Base-by-base conservation (phyloP, 2,888 invertebrate genomes). In the Plemyria rubiginata region DNA sequence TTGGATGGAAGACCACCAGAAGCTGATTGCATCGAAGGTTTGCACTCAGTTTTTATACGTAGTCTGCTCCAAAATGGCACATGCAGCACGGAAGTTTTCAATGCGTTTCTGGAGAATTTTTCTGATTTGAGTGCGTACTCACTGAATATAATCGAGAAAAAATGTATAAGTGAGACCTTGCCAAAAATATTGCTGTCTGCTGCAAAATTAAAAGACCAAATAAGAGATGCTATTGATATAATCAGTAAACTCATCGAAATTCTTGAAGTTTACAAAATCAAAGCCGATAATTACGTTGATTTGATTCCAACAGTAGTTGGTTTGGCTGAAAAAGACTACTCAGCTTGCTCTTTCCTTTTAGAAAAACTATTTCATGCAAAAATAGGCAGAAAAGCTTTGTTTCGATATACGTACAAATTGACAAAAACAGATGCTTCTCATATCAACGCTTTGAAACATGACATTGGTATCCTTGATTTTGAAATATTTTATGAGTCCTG, bases 31-130 rank as follows among this genome's bases (percentile, higher is more conserved):
- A 43, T 29, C 0, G 89, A 90, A 70, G 88, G 87, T 1, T 66
- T 90, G 12, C 89, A 90, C 51, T 81, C 84, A 0, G 82, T 82
- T 1, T 71, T 90, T 2, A 67, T 88, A 45, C 80, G 86, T 1
- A 70, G 79, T 11, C 62, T 90, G 15, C 51, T 88, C 32, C 54
- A 67, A 6, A 67, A 66, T 12, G 69, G 71, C 3, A 54, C 71
- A 2, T 72, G 74, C 15, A 57, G 77, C 0, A n/a, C 57, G 2
- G 40, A 52, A 3, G 54, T 87, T 9, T 60, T 78, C 15, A 60
- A 73, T 0, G 75, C 75, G 6, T 89, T 80, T 67, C 36, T 84
- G 0, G 60, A 71, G 0, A 54, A 84, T 0, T 85, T 87, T 60
- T 80, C 84, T 2, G 69, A 76, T 0, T 64, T 90, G 1, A 60